Evolutionary conservation across 2,797 vertebrate species (phyloP), one percentile per base, ranked within the genome.

Genomic region (Trachops cirrhosus): DNA sequence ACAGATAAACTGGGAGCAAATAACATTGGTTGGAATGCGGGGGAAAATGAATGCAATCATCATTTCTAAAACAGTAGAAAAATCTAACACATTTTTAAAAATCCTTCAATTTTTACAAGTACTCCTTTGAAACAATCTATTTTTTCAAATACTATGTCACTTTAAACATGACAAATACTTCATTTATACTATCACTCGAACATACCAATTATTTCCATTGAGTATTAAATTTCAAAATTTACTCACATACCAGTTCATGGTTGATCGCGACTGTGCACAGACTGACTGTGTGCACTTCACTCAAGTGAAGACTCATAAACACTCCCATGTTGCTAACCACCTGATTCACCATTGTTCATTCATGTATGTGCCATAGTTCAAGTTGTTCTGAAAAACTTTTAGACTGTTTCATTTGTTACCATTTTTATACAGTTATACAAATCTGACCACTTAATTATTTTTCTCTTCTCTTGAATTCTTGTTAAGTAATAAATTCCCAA

Each of bases 91-190:
- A 64, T 54, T 84, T 96, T 62, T 14, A 0, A 70, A 90, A 89
- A 59, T 83, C 8, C 41, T 71, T 3, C 1, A 88, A 77, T 24
- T 93, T 82, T 89, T 83, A 73, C 10, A 92, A 83, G n/a, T 52
- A 91, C 3, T 82, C 21, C 88, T 71, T 91, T 91, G 11, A 89
- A 88, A 48, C 3, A 41, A 26, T 64, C 82, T 95, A 75, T 54
- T 80, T 84, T 86, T 93, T 80, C n/a, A 88, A 93, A 80, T 79
- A 75, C 21, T 80, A 80, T 62, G 62, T 70, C 74, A 73, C 22
- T 68, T 44, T 41, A 46, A 74, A 70, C 37, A n/a, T 24, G 57
- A 75, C 21, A 75, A 86, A 83, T 9, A 52, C 46, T 62, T 77
- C 52, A 57, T 71, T 89, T 70, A 82, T 64, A 64, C 50, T 41